Evolutionary conservation across 2,888 invertebrate genomes (phyloP).

Genomic region (Hololepta plana): DNA sequence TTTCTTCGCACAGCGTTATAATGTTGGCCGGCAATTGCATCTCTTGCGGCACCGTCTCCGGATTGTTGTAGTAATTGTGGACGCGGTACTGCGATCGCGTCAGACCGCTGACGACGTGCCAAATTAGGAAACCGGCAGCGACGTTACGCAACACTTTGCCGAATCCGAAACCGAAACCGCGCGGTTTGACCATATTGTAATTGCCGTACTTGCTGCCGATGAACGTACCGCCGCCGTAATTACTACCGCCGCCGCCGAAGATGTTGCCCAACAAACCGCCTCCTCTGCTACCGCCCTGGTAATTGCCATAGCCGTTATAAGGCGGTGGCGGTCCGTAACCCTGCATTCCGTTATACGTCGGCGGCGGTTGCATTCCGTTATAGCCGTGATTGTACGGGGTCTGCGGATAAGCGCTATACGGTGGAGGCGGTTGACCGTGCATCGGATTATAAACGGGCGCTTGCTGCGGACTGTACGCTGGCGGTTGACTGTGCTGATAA

Average conservation of each 20-base stretch:
- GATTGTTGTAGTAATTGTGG: constrained; percentile 22
- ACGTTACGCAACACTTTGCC: constrained; percentile 19
- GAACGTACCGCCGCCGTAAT: constrained; percentile 10
- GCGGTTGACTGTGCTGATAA: neutral
- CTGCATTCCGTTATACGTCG: neutral
- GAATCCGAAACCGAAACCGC: constrained; percentile 12
- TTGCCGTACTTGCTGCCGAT: too few species aligned
- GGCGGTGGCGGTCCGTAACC: constrained; percentile 8
- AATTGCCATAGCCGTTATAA: constrained; percentile 9
- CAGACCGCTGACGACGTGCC: constrained; percentile 17
- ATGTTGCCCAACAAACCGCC: constrained; percentile 3
- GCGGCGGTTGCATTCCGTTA: too few species aligned
- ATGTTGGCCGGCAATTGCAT: constrained; percentile 19
- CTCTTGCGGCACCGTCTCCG: constrained; percentile 15
- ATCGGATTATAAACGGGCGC: too few species aligned
- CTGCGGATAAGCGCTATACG: too few species aligned
- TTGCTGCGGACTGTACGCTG: constrained; percentile 3
- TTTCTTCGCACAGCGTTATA: constrained; percentile 20
- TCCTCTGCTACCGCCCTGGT: constrained; percentile 7
- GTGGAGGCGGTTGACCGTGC: too few species aligned
- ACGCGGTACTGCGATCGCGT: constrained; percentile 18
- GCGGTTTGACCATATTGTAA: too few species aligned
- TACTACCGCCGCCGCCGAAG: constrained; percentile 9
- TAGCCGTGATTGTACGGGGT: constrained; percentile 1
- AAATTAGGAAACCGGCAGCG: constrained; percentile 20